Evolutionary conservation across 1,140 invertebrate species (phyloP), one percentile per base, ranked within the genome.

Genomic region (Saccostrea echinata): DNA sequence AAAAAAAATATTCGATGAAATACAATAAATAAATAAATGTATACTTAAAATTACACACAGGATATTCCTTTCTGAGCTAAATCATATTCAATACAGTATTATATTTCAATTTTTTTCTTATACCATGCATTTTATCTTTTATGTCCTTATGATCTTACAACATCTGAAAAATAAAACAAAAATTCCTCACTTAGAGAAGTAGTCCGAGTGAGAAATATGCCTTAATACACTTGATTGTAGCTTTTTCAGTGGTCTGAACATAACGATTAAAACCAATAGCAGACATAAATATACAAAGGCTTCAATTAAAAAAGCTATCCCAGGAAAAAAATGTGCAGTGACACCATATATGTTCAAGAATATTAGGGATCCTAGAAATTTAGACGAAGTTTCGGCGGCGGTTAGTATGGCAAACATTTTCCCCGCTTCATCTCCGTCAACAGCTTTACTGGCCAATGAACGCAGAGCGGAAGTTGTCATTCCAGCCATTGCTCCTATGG

Each of bases 291-390:
- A 93, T 11, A 94, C 12, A n/a, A 91, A 76, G 0, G 92, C 92
- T 89, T 93, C 93, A 12, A 94, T 35, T 8, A 92, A 52, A 88
- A 94, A 95, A 3, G 92, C 91, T 12, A 93, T 90, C 12, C 94
- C 94, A 0, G 93, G 88, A 35, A 92, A 93, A n/a, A 92, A 88
- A 53, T 89, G 61, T 3, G 94, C 90, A 2, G 93, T 94, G 13
- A 91, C 92, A 51, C 90, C 91, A 86, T 94, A 95, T 13, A 94
- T 82, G 68, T 91, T 91, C 16, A 93, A 92, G 87, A 94, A 95
- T 18, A 94, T 91, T 1, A 93, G 86, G 0, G 92, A 91, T 9
- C 94, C 94, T 1, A 94, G 27, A 11, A 95, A 90, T 61, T 94
- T 94, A 0, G 93, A 92, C 1, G 92, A 90, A 0, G 94, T 94